Evolutionary conservation across 2,888 invertebrate genomes (phyloP), one percentile per base, ranked within the genome.

Genomic region (Zygaena filipendulae): DNA sequence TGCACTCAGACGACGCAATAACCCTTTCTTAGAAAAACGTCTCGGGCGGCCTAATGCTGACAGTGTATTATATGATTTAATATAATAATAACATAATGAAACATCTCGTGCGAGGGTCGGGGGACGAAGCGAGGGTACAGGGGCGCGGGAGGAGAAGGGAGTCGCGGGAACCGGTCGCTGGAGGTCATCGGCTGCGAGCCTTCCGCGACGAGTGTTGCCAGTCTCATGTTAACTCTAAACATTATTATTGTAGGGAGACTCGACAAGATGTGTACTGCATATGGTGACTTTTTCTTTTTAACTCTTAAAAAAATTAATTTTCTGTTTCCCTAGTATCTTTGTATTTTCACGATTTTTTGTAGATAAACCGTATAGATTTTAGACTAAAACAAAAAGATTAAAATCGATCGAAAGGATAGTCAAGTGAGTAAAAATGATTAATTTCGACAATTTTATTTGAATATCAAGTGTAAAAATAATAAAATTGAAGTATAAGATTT

Each of bases 81-180:
- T 79, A 79, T 77, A 75, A 79, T 79, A 79, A 79, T 79, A 79
- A 74, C 69, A 75, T 79, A 79, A 79, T 79, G 79, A 79, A 79
- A 74, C 70, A 72, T 69, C 74, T 72, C 62, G 61, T 54, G 54
- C 45, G 56, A 45, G 49, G 44, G 51, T 43, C 44, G 50, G 35
- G 50, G 47, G 40, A 44, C 30, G 47, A 47, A 47, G 45, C 40
- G 32, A 43, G 50, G 52, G 49, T 35, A 39, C 36, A 43, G 45
- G 41, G 42, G 35, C 44, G 42, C 39, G 38, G 40, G 43, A 42
- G 43, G 45, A 46, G 50, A 47, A 44, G 49, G 49, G 49, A 43
- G 46, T 48, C 53, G 54, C 53, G 52, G 60, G 63, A 75, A 79
- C 79, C 79, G 79, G 79, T 79, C 68, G 48, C 45, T 58, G 55